phyloP scores from a whole-genome alignment of 2,888 invertebrate genomes.

The Apotomis capreana region DNA sequence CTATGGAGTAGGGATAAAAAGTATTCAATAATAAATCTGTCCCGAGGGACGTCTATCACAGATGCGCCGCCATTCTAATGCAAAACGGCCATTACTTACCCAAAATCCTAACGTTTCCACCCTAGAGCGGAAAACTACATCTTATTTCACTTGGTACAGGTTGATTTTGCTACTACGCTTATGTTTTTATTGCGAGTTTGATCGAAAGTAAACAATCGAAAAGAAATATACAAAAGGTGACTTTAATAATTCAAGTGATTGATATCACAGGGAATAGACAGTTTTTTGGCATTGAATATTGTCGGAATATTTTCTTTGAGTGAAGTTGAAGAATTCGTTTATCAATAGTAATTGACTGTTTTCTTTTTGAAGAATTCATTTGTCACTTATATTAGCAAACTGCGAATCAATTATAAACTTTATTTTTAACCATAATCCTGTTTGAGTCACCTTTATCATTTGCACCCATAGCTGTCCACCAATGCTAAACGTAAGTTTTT shows the following conservation, averaged over 20 bases:
- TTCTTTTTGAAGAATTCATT: no score
- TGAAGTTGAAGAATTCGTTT: neutral
- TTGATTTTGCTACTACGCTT: neutral
- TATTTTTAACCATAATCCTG: no score
- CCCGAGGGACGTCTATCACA: slow-evolving; percentile 73
- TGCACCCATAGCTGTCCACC: no score
- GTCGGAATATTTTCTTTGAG: neutral
- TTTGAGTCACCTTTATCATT: no score
- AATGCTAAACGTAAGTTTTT: no score
- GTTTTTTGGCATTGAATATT: slow-evolving; percentile 16
- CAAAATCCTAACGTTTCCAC: neutral
- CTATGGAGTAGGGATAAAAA: slow-evolving; percentile 54
- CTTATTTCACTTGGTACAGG: neutral
- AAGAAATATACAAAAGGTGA: slow-evolving; percentile 39
- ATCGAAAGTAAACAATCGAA: slow-evolving; percentile 19
- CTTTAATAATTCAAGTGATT: slow-evolving; percentile 42
- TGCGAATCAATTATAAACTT: no score
- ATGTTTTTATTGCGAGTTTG: slow-evolving; percentile 19
- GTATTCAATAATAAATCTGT: slow-evolving; percentile 79
- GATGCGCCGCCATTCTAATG: slow-evolving; percentile 73
- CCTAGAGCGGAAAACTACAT: neutral
- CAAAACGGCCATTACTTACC: slow-evolving; percentile 48
- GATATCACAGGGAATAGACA: slow-evolving; percentile 27
- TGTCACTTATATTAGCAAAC: no score
- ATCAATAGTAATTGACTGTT: no score